Evolutionary conservation across 2,113 vertebrate genomes (phyloP).

Genomic region (Alligator mississippiensis): DNA sequence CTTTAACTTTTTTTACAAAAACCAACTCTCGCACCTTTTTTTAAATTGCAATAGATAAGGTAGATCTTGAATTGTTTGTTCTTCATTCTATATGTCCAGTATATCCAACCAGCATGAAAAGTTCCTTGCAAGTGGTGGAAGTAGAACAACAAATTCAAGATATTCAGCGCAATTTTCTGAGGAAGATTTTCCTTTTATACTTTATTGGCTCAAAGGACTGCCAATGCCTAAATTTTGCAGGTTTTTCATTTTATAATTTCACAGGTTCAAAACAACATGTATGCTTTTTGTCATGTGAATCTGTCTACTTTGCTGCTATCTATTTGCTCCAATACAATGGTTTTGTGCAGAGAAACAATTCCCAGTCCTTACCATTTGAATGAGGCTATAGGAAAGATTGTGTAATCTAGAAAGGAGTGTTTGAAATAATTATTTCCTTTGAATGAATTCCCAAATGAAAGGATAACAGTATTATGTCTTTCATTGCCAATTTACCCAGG

Average conservation of each 20-base stretch:
- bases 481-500: constrained; percentile 3
- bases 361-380: neutral
- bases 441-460: constrained; percentile 9
- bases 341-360: constrained; percentile 34
- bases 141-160: neutral
- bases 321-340: neutral
- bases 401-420: constrained; percentile 40
- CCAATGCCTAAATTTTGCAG: neutral
- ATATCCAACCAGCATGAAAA: neutral
- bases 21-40: neutral
- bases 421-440: constrained; percentile 40
- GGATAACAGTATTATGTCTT: neutral
- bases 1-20: neutral
- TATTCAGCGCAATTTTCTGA: neutral
- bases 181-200: neutral
- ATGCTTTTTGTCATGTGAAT: neutral
- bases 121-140: neutral
- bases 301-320: neutral
- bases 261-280: too few species aligned
- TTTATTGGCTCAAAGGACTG: neutral
- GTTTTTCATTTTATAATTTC: neutral
- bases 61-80: neutral
- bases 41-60: neutral
- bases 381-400: constrained; percentile 28
- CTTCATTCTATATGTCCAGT: neutral